Evolutionary conservation across 2,888 invertebrate species (phyloP).

Genomic region (Rhabditoides inermis): DNA sequence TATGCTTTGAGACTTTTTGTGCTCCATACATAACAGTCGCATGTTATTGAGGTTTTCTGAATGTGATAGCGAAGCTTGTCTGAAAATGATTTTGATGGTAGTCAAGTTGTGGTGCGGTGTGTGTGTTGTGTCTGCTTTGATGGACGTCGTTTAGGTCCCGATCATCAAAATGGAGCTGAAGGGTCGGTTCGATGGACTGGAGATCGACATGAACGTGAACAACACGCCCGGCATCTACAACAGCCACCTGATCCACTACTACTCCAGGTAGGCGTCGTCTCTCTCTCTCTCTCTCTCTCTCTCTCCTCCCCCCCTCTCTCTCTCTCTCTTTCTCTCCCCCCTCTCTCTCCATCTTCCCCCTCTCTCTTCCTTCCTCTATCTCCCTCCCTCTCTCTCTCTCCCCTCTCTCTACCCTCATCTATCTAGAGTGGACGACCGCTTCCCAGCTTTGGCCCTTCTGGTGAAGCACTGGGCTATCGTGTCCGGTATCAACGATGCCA

Average conservation of each 20-base stretch:
- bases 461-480: slow-evolving; percentile 51
- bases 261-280: slow-evolving; percentile 30
- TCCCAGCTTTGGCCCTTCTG: slow-evolving; percentile 41
- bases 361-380: slow-evolving; percentile 49
- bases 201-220: slow-evolving; percentile 50
- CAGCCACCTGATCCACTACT: slow-evolving; percentile 49
- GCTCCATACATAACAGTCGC: too few relatives aligned
- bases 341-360: slow-evolving; percentile 51
- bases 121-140: not conserved
- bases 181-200: slow-evolving; percentile 26
- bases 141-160: slow-evolving; percentile 27
- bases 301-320: not conserved
- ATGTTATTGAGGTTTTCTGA: not conserved
- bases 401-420: not conserved
- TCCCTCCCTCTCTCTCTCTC: slow-evolving; percentile 5
- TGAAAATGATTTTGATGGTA: not conserved
- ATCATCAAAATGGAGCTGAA: slow-evolving; percentile 34
- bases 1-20: too few relatives aligned
- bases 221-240: slow-evolving; percentile 51
- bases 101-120: not conserved
- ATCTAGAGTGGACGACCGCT: slow-evolving; percentile 41
- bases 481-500: slow-evolving; percentile 37
- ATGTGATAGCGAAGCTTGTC: not conserved
- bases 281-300: not conserved
- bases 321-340: slow-evolving; percentile 38